Evolutionary conservation across 2,797 vertebrate genomes (phyloP).

Genomic region (Amphiprion clarkii): DNA sequence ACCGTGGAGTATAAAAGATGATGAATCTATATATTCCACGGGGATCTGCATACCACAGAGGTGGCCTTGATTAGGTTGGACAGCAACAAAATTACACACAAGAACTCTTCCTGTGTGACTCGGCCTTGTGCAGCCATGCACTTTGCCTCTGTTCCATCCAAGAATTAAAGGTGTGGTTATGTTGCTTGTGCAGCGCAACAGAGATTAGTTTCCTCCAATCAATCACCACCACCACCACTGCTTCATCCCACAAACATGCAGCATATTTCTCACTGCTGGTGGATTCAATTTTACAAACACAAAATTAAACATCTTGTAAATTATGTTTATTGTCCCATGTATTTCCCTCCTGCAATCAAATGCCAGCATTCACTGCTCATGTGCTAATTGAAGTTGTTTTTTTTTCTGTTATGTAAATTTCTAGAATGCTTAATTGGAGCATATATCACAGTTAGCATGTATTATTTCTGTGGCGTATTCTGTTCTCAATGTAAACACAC

Average conservation of each 20-base stretch:
- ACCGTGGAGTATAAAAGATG: slow-evolving; percentile 85
- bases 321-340: slow-evolving; percentile 76
- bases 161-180: slow-evolving; percentile 56
- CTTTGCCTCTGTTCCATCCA: slow-evolving; percentile 21
- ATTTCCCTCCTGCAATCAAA: slow-evolving; percentile 76
- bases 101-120: slow-evolving; percentile 35
- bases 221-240: slow-evolving; percentile 49
- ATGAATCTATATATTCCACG: slow-evolving; percentile 86
- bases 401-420: slow-evolving; percentile 77
- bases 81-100: slow-evolving; percentile 62
- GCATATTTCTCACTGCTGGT: slow-evolving; percentile 45
- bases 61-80: slow-evolving; percentile 83
- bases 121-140: slow-evolving; percentile 1
- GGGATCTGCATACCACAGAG: slow-evolving; percentile 81
- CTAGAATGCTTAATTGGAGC: slow-evolving; percentile 72
- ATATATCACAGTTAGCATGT: slow-evolving; percentile 79
- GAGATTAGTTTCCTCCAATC: slow-evolving; percentile 68
- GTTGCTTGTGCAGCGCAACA: slow-evolving; percentile 41
- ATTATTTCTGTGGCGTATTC: slow-evolving; percentile 61
- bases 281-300: slow-evolving; percentile 78
- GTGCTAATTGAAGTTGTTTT: slow-evolving; percentile 76
- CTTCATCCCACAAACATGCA: slow-evolving; percentile 50
- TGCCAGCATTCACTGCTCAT: slow-evolving; percentile 73
- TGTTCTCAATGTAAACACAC: slow-evolving; percentile 61
- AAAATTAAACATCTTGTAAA: slow-evolving; percentile 82